phyloP scores from a whole-genome alignment of 2,888 invertebrate species.

The Drosophila melanocephala region DNA sequence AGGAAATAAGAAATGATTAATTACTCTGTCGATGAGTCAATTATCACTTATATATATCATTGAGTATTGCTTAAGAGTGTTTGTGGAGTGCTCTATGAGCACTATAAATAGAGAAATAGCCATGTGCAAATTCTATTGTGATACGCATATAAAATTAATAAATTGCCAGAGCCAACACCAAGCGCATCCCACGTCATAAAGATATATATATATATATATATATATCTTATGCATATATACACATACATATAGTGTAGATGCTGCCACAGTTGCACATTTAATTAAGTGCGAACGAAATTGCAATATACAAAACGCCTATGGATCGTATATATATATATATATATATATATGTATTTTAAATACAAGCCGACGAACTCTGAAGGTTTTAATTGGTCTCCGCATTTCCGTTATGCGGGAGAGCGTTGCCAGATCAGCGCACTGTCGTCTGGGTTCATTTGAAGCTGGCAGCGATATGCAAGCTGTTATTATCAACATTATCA shows the following conservation, averaged over 20 bases:
- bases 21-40: conserved; percentile 43
- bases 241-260: conserved; percentile 9
- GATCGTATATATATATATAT: conserved; percentile 5
- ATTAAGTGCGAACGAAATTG: conserved; percentile 60
- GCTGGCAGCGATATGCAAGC: conserved; percentile 14
- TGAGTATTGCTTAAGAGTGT: not conserved
- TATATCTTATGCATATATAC: not conserved
- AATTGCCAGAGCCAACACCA: conserved; percentile 45
- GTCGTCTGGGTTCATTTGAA: conserved; percentile 28
- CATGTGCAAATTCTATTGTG: conserved; percentile 13
- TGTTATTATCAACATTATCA: conserved; percentile 54
- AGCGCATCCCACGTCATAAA: conserved; percentile 40
- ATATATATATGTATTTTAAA: conserved; percentile 12
- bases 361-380: conserved; percentile 39
- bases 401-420: conserved; percentile 33
- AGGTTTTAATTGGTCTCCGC: conserved; percentile 39
- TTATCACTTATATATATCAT: conserved; percentile 2
- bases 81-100: conserved; percentile 4
- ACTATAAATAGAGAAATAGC: conserved; percentile 1
- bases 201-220: conserved; percentile 18
- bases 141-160: conserved; percentile 2
- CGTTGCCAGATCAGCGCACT: conserved; percentile 35
- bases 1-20: conserved; percentile 50
- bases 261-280: conserved; percentile 50
- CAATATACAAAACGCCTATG: conserved; percentile 14